Evolutionary conservation across 2,113 vertebrate species (phyloP).

Genomic region (Eupsittula cactorum): DNA sequence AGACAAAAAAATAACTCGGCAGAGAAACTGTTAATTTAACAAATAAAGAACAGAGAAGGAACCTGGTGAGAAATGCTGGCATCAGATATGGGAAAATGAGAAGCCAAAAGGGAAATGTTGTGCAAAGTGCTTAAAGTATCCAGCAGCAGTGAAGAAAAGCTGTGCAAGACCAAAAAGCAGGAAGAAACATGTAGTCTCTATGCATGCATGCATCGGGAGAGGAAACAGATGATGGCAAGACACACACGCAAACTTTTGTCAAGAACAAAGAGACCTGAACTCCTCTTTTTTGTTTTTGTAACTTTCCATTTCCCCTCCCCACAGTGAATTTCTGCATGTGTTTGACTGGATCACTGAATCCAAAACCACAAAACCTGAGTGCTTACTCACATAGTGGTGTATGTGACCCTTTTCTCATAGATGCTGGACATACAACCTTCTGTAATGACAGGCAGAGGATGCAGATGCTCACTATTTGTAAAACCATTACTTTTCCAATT

Average conservation of each 20-base stretch:
- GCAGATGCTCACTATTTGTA: background rate
- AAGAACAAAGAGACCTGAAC: background rate
- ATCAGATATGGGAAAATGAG: background rate
- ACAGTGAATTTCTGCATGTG: background rate
- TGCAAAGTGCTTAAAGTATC: background rate
- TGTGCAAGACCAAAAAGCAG: constrained; percentile 45
- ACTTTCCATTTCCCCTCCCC: background rate
- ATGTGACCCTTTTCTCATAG: background rate
- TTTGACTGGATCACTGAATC: background rate
- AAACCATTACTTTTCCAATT: background rate
- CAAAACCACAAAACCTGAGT: background rate
- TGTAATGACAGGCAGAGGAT: background rate
- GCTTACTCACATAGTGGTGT: background rate
- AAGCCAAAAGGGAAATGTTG: constrained; percentile 1
- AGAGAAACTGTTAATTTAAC: background rate
- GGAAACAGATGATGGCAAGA: background rate
- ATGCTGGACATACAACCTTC: background rate
- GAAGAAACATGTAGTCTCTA: background rate
- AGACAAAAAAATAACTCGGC: background rate
- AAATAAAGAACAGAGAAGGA: background rate
- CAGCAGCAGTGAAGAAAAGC: background rate
- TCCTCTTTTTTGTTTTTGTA: background rate
- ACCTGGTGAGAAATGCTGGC: background rate
- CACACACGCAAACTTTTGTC: background rate
- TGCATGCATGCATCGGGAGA: background rate